Percentiles rank a stretch among this genome's conserved stretches.
phyloP scores from a whole-genome alignment of 2,113 vertebrate genomes.

The Gavia stellata region DNA sequence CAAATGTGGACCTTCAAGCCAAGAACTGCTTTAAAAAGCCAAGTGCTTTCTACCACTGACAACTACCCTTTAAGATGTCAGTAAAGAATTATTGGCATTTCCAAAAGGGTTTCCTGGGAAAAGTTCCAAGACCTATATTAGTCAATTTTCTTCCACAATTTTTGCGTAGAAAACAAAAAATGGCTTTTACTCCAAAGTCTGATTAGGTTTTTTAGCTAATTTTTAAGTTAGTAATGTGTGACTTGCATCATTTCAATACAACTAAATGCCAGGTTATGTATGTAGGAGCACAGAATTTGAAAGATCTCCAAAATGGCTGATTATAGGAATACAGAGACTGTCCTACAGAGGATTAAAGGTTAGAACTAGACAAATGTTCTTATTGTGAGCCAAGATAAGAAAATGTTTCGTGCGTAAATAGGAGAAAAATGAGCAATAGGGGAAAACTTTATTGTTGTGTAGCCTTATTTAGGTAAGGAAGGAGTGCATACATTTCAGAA shows the following conservation, averaged over 20 bases:
- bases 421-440: not conserved
- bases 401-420: not conserved
- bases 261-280: not conserved
- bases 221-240: not conserved
- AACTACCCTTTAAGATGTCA: not conserved
- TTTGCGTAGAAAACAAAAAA: not conserved
- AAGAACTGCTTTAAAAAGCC: not conserved
- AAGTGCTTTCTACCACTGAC: not conserved
- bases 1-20: not conserved
- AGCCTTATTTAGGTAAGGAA: not conserved
- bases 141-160: not conserved
- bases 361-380: not conserved
- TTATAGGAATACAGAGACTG: not conserved
- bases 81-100: not conserved
- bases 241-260: not conserved
- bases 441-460: not conserved
- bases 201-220: not conserved
- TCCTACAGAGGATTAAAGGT: not conserved
- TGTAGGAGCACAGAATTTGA: not conserved
- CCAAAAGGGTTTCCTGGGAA: not conserved
- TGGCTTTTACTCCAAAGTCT: not conserved
- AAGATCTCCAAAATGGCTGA: not conserved
- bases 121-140: not conserved
- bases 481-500: not conserved
- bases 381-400: not conserved